Evolutionary conservation across 2,113 vertebrate genomes (phyloP), one percentile per base, ranked within the genome.

Genomic region (Regulus satrapa): DNA sequence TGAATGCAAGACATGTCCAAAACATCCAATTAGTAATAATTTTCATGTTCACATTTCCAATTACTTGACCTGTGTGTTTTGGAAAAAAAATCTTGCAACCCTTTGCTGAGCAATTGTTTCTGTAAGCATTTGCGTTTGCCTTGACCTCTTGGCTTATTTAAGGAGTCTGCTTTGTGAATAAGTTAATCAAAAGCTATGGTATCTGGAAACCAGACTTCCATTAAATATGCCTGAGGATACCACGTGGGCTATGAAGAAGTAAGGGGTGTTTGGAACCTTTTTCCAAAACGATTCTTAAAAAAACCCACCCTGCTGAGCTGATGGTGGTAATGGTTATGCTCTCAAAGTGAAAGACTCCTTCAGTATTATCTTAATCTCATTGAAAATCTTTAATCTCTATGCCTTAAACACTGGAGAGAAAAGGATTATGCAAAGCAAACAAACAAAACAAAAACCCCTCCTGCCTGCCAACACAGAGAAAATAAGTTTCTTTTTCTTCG

Each of bases 41-140:
- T 88, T 64, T 85, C 1, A 3, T 14, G 12, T n/a, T 24, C 8
- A 8, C 24, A 5, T 61, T 93, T 89, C 48, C 45, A 48, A 20
- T 77, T 72, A 58, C 64, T 79, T 72, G 81, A 92, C 40, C 5
- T 78, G 18, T 9, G 4, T 74, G 14, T 71, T 78, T 93, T 4
- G 1, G 36, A 59, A 66, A 58, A 66, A 58, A 93, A 64, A 54
- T 38, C 26, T 26, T 76, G 38, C 45, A 73, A 34, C 9, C 6
- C 7, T 64, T 74, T 67, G 24, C 67, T 82, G 66, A 90, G 54
- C 54, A 85, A 82, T 69, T 52, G 28, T 83, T 95, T 90, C 67
- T 73, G 76, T 18, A 76, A 76, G n/a, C 12, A 43, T 54, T 89
- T 85, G 31, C 1, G 0, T 78, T 76, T 76, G 54, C 32, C 32